Conservation (phyloP, 2,797 vertebrate genomes). For the Carcharodon carcharias region DNA sequence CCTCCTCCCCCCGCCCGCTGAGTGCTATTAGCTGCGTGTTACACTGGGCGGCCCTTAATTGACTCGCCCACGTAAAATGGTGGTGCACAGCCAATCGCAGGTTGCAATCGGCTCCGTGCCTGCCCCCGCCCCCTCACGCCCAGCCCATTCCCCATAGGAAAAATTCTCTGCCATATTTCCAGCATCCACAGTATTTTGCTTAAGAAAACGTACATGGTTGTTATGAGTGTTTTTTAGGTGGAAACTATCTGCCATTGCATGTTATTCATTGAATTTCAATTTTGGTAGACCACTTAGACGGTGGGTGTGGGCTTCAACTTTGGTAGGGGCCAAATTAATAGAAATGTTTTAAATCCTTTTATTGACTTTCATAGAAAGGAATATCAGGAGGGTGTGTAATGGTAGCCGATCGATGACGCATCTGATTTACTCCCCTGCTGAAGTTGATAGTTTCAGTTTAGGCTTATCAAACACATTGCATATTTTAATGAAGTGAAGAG, state of each 20-base stretch:
- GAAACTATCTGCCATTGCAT: constrained; percentile 60
- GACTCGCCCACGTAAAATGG: too few relatives aligned
- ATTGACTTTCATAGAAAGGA: not conserved
- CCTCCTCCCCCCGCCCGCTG: too few relatives aligned
- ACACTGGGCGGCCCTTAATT: too few relatives aligned
- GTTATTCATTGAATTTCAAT: constrained; percentile 57
- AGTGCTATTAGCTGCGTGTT: too few relatives aligned
- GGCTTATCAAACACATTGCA: not conserved
- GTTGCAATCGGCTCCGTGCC: too few relatives aligned
- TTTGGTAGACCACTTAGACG: constrained; percentile 53
- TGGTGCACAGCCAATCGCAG: too few relatives aligned
- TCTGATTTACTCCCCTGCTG: not conserved
- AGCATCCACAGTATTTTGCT: too few relatives aligned
- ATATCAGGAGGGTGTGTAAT: not conserved
- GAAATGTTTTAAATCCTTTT: not conserved
- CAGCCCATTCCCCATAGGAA: too few relatives aligned
- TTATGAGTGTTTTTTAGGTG: constrained; percentile 58
- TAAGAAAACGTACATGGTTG: constrained; percentile 52
- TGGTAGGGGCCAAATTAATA: not conserved
- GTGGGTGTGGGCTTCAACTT: not conserved
- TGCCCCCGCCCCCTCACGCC: too few relatives aligned
- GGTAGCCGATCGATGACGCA: not conserved
- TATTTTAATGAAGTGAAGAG: not conserved
- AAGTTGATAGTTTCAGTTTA: not conserved
- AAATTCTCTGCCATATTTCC: too few relatives aligned